These are phyloP conservation scores for Eilema griseolum DNA, from an alignment of 2,888 invertebrate species.

Conservation along the genomic window DNA sequence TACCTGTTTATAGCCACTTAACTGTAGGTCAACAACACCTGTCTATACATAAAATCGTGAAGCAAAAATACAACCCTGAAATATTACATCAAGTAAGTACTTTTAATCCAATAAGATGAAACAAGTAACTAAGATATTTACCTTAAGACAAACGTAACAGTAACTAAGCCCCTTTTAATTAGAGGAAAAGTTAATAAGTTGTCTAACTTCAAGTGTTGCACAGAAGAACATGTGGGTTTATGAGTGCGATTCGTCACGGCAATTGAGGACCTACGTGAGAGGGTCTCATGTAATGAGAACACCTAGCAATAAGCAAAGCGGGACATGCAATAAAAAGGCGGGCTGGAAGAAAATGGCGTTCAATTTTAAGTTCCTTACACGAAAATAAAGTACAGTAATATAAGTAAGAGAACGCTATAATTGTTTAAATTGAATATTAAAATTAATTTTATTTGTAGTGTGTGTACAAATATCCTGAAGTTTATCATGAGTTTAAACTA, in stretches of 20 bases:
- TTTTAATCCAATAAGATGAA: not conserved
- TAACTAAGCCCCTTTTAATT: slow-evolving; percentile 59
- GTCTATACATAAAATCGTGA: too few species aligned
- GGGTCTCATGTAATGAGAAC: slow-evolving; percentile 66
- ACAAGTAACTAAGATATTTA: not conserved
- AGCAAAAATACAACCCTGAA: too few species aligned
- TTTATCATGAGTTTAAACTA: not conserved
- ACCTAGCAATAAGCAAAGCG: slow-evolving; percentile 58
- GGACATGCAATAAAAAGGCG: slow-evolving; percentile 64
- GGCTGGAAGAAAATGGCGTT: slow-evolving; percentile 53
- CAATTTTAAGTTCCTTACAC: slow-evolving; percentile 53
- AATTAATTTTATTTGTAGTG: not conserved
- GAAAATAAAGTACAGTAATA: not conserved
- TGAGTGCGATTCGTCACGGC: slow-evolving; percentile 84
- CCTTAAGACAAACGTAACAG: slow-evolving; percentile 14
- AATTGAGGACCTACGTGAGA: slow-evolving; percentile 74
- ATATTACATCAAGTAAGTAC: too few species aligned
- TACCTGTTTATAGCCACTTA: too few species aligned
- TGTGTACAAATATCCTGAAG: not conserved
- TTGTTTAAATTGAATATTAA: not conserved
- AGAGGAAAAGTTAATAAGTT: slow-evolving; percentile 65
- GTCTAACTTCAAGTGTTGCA: slow-evolving; percentile 57
- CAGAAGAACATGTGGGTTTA: slow-evolving; percentile 74
- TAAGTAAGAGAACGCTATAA: not conserved
- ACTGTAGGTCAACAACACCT: too few species aligned